These are phyloP conservation scores for Perca schrenkii DNA, from an alignment of 2,113 vertebrate genomes.

Conservation along the genomic window DNA sequence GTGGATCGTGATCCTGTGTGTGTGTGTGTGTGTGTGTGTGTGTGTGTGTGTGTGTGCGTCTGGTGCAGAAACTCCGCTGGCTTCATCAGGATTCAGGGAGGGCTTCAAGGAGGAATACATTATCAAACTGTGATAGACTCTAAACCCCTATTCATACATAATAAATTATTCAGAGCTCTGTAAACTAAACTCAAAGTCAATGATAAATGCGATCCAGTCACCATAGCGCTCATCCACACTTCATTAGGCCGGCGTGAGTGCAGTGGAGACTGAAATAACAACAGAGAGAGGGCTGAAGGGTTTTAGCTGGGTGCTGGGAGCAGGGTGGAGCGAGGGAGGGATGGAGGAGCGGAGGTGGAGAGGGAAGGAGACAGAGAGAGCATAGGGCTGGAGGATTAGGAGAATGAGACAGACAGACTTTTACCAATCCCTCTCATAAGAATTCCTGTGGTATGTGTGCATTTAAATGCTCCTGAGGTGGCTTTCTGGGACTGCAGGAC, in stretches of 20 bases:
- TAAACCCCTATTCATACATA: slow-evolving; percentile 82
- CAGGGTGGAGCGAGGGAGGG: slow-evolving; percentile 11
- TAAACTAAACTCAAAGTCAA: slow-evolving; percentile 82
- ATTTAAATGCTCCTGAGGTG: slow-evolving; percentile 21
- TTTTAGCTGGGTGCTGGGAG: slow-evolving; percentile 18
- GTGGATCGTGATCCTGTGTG: too few relatives aligned
- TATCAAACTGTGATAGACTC: slow-evolving; percentile 74
- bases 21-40: background rate
- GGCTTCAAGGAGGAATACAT: slow-evolving; percentile 82
- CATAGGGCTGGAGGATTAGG: slow-evolving; percentile 9
- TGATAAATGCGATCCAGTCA: slow-evolving; percentile 79
- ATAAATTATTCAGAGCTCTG: slow-evolving; percentile 83
- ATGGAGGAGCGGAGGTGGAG: slow-evolving; percentile 8
- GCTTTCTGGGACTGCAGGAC: slow-evolving; percentile 3
- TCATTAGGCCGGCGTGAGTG: slow-evolving; percentile 74
- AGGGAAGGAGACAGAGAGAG: slow-evolving; percentile 6
- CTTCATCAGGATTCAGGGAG: slow-evolving; percentile 76
- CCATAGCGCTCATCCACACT: slow-evolving; percentile 75
- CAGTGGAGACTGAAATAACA: slow-evolving; percentile 67
- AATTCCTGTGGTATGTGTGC: slow-evolving; percentile 11
- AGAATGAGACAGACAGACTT: slow-evolving; percentile 21
- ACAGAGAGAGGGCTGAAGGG: slow-evolving; percentile 42
- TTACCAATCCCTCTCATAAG: slow-evolving; percentile 16
- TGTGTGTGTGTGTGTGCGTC: slow-evolving; percentile 11
- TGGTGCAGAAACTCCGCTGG: slow-evolving; percentile 1